These are phyloP conservation scores for Pelodytes ibericus DNA, from an alignment of 2,797 vertebrate genomes.

Conservation along the genomic window DNA sequence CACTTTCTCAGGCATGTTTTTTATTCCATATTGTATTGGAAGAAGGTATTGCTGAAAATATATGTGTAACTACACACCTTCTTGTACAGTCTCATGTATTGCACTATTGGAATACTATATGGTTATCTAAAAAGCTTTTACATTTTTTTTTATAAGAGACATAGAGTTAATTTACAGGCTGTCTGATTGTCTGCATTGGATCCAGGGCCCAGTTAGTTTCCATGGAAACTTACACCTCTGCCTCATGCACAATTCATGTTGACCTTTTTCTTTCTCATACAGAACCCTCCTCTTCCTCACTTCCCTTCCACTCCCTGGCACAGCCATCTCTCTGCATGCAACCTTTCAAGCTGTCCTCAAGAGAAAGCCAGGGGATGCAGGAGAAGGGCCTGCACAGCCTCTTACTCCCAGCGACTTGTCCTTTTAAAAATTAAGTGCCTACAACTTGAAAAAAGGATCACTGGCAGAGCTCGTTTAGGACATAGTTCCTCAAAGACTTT, in stretches of 20 bases:
- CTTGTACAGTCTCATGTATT: background rate
- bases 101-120: background rate
- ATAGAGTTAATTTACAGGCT: constrained; percentile 32
- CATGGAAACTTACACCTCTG: constrained; percentile 71
- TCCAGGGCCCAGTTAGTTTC: constrained; percentile 63
- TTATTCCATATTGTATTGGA: background rate
- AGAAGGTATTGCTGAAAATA: background rate
- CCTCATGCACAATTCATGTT: constrained; percentile 82
- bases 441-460: background rate
- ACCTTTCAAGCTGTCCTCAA: constrained; percentile 15
- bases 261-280: constrained; percentile 67
- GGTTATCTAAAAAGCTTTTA: background rate
- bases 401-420: background rate
- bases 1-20: no score
- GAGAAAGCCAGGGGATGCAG: constrained; percentile 19
- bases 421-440: constrained; percentile 12
- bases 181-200: constrained; percentile 64
- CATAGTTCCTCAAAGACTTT: constrained; percentile 19
- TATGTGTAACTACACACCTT: background rate
- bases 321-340: constrained; percentile 6
- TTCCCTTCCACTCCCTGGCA: background rate
- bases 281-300: constrained; percentile 37
- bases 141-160: constrained; percentile 15
- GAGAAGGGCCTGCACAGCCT: constrained; percentile 1
- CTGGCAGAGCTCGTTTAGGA: background rate